Evolutionary conservation across 2,797 vertebrate genomes (phyloP).

Genomic region (Esox lucius): DNA sequence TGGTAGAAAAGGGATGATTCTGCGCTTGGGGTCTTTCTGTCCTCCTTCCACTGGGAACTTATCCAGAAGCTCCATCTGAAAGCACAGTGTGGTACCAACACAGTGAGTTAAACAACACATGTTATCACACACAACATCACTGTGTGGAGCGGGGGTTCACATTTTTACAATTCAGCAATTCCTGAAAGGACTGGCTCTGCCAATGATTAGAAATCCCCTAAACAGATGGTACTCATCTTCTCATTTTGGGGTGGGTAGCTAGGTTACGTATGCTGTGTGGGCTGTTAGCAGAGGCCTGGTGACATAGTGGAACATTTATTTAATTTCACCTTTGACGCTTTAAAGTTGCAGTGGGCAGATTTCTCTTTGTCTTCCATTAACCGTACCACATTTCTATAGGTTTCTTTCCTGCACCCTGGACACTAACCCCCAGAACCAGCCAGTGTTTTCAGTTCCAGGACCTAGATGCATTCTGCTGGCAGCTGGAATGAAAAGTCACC

Average conservation of each 20-base stretch:
- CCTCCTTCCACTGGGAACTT: constrained; percentile 99
- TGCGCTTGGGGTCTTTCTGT: constrained; percentile 97
- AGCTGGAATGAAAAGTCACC: constrained; percentile 49
- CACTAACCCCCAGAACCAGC: constrained; percentile 13
- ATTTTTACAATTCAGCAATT: constrained; percentile 67
- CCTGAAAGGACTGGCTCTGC: constrained; percentile 50
- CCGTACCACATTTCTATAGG: constrained; percentile 19
- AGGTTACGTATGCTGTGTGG: constrained; percentile 27
- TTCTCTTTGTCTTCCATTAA: neutral
- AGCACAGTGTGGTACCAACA: neutral
- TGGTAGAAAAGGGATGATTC: constrained; percentile 97
- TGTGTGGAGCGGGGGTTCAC: neutral
- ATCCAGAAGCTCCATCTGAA: constrained; percentile 98
- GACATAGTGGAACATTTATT: constrained; percentile 63
- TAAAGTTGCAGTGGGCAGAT: constrained; percentile 19
- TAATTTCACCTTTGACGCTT: constrained; percentile 17
- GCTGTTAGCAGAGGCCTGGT: constrained; percentile 21
- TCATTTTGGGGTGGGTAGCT: constrained; percentile 2
- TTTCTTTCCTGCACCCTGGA: constrained; percentile 29
- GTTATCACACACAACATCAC: neutral
- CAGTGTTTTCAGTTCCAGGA: constrained; percentile 3
- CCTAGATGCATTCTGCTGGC: constrained; percentile 14
- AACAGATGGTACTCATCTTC: constrained; percentile 63
- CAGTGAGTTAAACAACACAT: constrained; percentile 1
- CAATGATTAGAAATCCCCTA: constrained; percentile 63